Evolutionary conservation across 1,140 invertebrate genomes (phyloP).

Genomic region (Phthorimaea operculella): DNA sequence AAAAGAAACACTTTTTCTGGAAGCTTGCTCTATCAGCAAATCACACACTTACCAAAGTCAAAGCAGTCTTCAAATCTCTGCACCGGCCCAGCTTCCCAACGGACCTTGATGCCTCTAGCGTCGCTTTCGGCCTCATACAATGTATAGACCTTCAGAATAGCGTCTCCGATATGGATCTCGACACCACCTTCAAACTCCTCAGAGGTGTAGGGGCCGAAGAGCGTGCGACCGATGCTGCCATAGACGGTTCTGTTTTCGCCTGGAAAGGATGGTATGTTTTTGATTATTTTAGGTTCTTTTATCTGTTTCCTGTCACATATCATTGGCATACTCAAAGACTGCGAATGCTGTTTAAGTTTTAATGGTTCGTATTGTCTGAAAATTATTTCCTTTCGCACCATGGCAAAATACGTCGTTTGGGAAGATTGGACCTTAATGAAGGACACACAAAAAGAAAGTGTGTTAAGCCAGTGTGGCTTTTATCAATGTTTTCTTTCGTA

Average conservation of each 20-base stretch:
- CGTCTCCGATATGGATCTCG: constrained; percentile 30
- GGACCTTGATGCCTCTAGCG: constrained; percentile 48
- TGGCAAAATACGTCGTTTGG: no score
- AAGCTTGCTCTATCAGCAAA: no score
- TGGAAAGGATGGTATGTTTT: constrained; percentile 16
- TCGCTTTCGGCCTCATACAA: constrained; percentile 27
- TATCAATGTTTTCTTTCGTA: constrained; percentile 7
- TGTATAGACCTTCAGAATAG: constrained; percentile 37
- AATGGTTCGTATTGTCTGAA: no score
- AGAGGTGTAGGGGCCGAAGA: background rate
- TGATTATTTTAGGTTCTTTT: no score
- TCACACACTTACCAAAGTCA: constrained; percentile 55
- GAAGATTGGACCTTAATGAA: no score
- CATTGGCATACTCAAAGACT: no score
- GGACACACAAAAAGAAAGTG: no score
- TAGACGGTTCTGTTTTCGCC: constrained; percentile 30
- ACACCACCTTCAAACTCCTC: constrained; percentile 36
- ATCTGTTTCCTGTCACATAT: no score
- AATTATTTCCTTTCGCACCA: no score
- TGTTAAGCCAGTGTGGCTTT: no score
- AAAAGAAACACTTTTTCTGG: no score
- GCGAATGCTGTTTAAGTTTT: no score
- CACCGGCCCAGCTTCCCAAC: constrained; percentile 37
- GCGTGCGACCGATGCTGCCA: constrained; percentile 38
- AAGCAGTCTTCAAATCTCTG: constrained; percentile 54